Base-by-base conservation (phyloP, 2,888 invertebrate species). In the Thereva nobilitata region DNA sequence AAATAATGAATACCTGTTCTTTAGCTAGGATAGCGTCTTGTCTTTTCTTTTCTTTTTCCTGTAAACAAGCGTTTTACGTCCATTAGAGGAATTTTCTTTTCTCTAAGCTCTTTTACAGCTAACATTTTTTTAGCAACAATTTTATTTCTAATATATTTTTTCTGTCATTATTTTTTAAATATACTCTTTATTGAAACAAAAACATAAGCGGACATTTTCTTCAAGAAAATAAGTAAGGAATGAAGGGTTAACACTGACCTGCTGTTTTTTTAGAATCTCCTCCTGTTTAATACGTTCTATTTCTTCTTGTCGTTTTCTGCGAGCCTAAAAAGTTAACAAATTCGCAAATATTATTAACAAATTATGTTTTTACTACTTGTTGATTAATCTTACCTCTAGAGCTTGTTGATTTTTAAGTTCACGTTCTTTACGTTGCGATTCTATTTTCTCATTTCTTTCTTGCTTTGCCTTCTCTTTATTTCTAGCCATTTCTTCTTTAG, bases 11-110 rank as follows among this genome's bases (percentile, higher is more conserved):
- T 85, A 94, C 94, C 91, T 95, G 95, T 83, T 95, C 94, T 83
- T 94, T 94, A 74, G 93, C 84, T 77, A 94, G 85, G 72, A 92
- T 89, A 59, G 92, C 90, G 79, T 95, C 94, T 78, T 95, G 93
- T 76, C 93, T 84, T 82, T 95, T 94, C 77, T 93, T 82, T 83
- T 95, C 95, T 79, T 93, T 87, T 80, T 95, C 95, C 95, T 95
- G 85, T 67, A 88, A 76, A 71, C 45, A 70, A 70, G 56, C 49
- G 38, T 42, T 67, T 59, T 47, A 55, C 55, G 55, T 47, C 49
- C 38, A 55, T 55, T 64, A 55, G 54, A 55, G 54, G 54, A 34
- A 37, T 44, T 45, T 40, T 54, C 23, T 49, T 49, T 49, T 49
- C 23, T 49, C 61, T 61, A 61, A 61, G 61, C 61, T 50, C 50